Conservation (phyloP, 2,113 vertebrate species). For the Guaruba guarouba region DNA sequence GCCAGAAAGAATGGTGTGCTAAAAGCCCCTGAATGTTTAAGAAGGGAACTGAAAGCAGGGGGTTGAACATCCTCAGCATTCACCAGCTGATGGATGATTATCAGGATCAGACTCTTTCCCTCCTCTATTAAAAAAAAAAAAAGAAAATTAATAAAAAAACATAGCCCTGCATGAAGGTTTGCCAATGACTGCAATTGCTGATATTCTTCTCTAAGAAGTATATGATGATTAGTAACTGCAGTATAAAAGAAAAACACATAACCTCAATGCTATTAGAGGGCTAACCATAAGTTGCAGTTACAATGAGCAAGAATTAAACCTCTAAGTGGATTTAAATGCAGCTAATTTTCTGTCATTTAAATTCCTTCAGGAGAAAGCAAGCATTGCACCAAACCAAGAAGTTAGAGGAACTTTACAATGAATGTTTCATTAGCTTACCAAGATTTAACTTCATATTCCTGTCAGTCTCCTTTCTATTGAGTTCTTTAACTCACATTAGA, state of each 20-base stretch:
- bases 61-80: not conserved
- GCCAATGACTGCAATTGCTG: not conserved
- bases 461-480: not conserved
- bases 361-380: not conserved
- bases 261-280: not conserved
- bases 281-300: not conserved
- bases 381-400: not conserved
- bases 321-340: not conserved
- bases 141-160: not conserved
- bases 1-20: fast-evolving
- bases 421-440: not conserved
- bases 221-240: not conserved
- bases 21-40: too few species aligned
- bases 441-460: not conserved
- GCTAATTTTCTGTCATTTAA: not conserved
- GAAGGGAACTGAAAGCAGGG: too few species aligned
- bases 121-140: not conserved
- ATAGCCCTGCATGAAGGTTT: not conserved
- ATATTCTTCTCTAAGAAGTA: not conserved
- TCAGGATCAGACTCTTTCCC: not conserved
- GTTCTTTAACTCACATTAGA: not conserved
- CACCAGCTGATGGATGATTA: not conserved
- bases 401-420: not conserved
- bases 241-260: not conserved
- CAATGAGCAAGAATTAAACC: not conserved